Conservation (phyloP, 2,797 vertebrate species). For the Coluber constrictor region DNA sequence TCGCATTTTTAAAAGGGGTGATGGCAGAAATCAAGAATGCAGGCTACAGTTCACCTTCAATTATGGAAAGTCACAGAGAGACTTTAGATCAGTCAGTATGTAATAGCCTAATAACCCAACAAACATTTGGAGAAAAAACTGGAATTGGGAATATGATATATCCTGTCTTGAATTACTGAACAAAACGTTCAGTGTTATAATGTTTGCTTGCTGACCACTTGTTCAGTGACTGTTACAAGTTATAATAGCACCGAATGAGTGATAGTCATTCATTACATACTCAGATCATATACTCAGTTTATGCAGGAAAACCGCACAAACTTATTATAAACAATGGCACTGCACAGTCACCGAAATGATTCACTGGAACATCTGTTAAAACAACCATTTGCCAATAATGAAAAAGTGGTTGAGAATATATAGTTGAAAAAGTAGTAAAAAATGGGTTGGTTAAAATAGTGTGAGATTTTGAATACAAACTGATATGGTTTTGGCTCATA, state of each 20-base stretch:
- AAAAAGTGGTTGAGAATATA: not conserved
- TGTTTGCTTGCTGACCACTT: not conserved
- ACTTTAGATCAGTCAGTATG: not conserved
- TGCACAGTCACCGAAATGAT: not conserved
- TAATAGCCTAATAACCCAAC: not conserved
- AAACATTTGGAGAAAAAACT: not conserved
- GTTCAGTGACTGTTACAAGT: not conserved
- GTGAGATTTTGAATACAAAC: not conserved
- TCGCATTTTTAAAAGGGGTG: not conserved
- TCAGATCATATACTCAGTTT: not conserved
- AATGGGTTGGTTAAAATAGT: not conserved
- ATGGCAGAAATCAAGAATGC: not conserved
- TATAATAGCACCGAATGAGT: not conserved
- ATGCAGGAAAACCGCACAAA: not conserved
- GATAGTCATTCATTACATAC: not conserved
- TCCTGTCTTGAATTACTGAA: not conserved
- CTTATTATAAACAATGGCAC: not conserved
- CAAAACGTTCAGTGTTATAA: not conserved
- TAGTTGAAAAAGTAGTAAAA: not conserved
- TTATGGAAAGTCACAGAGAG: not conserved
- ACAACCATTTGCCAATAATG: not conserved
- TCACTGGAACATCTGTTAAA: not conserved
- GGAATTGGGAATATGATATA: not conserved
- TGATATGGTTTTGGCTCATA: not conserved
- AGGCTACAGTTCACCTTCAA: not conserved